Base-by-base conservation (phyloP, 2,113 vertebrate species). In the Nicator chloris region DNA sequence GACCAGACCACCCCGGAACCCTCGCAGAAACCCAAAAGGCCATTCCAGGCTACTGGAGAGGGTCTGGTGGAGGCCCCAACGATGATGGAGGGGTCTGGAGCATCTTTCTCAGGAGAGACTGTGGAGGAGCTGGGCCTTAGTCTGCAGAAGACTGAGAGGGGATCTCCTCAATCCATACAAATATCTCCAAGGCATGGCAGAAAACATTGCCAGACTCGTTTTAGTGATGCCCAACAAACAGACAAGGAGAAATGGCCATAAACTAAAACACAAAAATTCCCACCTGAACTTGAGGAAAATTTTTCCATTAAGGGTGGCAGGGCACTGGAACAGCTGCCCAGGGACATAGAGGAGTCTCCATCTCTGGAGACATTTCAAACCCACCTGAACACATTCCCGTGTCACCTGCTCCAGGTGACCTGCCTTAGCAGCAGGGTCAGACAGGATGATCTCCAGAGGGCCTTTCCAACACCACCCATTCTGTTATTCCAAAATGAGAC, bases 1-100 rank as follows among this genome's bases (percentile, higher is more conserved):
- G 42, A 8, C 3, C 75, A 17, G 16, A 24, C 4, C 65, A 4
- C 4, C 19, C 20, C 42, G 1, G 11, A 30, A 1, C 57, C 7
- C 49, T 31, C 13, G 6, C 9, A 20, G 35, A 33, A 35, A 19
- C 12, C 10, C 35, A 2, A 2, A 6, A 17, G 8, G 6, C 8
- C 50, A 1, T 27, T 15, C 31, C 4, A 15, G 57, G 66, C 35
- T 42, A 3, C 40, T 5, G 35, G 42, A 31, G 47, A 51, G 49
- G 28, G 33, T 3, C 47, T 16, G 19, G 45, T 6, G 11, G 42
- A 21, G 26, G 15, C 45, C 39, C 9, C 18, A 13, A 2, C 8
- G 3, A 13, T 13, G 57, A 5, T 8, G 5, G 5, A 45, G 28
- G 16, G 15, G 3, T 0, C 56, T 47, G 65, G 30, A 39, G 56